These are phyloP conservation scores for Crossocerus cetratus DNA, from an alignment of 2,888 invertebrate species.

Conservation along the genomic window DNA sequence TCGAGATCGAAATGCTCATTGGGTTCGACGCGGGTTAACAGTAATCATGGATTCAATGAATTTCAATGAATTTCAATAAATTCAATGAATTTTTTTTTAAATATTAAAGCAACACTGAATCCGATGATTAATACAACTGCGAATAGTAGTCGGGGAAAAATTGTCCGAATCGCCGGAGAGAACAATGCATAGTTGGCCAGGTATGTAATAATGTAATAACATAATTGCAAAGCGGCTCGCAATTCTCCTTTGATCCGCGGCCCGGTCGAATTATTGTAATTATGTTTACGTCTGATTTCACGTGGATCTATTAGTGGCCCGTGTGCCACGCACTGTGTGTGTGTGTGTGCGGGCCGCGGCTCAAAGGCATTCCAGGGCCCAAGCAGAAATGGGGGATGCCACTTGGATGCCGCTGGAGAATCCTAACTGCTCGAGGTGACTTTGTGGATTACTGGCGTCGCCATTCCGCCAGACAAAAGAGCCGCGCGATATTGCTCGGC, in stretches of 20 bases:
- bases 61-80: too few relatives aligned
- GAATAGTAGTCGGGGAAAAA: slow-evolving; percentile 13
- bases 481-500: too few relatives aligned
- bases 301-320: slow-evolving; percentile 44
- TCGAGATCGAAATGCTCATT: too few relatives aligned
- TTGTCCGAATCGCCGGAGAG: background rate
- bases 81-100: too few relatives aligned
- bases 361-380: slow-evolving; percentile 56
- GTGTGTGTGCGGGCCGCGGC: background rate
- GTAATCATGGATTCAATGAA: too few relatives aligned
- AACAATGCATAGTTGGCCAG: slow-evolving; percentile 10
- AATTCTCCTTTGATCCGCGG: slow-evolving; percentile 36
- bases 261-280: slow-evolving; percentile 52
- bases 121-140: too few relatives aligned
- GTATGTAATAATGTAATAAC: slow-evolving; percentile 29
- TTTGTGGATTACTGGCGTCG: slow-evolving; percentile 30
- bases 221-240: slow-evolving; percentile 29
- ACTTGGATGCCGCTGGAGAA: slow-evolving; percentile 42
- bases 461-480: background rate
- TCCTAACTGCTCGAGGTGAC: slow-evolving; percentile 11
- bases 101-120: too few relatives aligned
- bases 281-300: slow-evolving; percentile 52
- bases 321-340: slow-evolving; percentile 36
- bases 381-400: slow-evolving; percentile 42
- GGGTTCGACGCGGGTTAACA: too few relatives aligned